These are phyloP conservation scores for Bimastos eiseni DNA, from an alignment of 2,888 invertebrate genomes.

Conservation along the genomic window DNA sequence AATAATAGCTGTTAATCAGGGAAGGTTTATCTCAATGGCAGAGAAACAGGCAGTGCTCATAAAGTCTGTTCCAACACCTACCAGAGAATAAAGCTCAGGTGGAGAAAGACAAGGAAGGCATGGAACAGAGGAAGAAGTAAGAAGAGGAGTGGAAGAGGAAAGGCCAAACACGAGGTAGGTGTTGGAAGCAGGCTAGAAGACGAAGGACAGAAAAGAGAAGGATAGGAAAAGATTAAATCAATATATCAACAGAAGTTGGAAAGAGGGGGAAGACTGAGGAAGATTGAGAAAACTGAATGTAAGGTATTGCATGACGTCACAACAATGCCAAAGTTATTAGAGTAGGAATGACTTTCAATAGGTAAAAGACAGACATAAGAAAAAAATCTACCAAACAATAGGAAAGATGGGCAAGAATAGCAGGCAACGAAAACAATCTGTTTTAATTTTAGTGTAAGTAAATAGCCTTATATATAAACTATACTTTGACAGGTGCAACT, in stretches of 20 bases:
- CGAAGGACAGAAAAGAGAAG: not conserved
- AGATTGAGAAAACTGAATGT: not conserved
- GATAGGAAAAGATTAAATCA: not conserved
- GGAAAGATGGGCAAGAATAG: not conserved
- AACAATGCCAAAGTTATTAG: not conserved
- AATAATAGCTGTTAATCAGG: not conserved
- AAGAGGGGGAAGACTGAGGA: not conserved
- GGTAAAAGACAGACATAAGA: not conserved
- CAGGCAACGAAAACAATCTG: not conserved
- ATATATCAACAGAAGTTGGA: not conserved
- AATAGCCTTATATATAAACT: too few relatives aligned
- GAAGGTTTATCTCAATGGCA: constrained; percentile 2
- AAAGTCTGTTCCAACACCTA: not conserved
- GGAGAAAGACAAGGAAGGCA: not conserved
- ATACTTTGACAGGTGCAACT: too few relatives aligned
- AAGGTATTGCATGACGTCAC: not conserved
- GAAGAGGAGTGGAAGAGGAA: not conserved
- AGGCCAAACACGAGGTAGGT: not conserved
- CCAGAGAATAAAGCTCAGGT: not conserved
- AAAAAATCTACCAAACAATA: not conserved
- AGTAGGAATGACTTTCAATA: not conserved
- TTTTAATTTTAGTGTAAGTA: not conserved
- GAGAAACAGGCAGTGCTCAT: not conserved
- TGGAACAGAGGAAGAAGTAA: not conserved
- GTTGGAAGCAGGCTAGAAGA: not conserved